Evolutionary conservation across 2,888 invertebrate species (phyloP).

Genomic region (Drosophila cracens): DNA sequence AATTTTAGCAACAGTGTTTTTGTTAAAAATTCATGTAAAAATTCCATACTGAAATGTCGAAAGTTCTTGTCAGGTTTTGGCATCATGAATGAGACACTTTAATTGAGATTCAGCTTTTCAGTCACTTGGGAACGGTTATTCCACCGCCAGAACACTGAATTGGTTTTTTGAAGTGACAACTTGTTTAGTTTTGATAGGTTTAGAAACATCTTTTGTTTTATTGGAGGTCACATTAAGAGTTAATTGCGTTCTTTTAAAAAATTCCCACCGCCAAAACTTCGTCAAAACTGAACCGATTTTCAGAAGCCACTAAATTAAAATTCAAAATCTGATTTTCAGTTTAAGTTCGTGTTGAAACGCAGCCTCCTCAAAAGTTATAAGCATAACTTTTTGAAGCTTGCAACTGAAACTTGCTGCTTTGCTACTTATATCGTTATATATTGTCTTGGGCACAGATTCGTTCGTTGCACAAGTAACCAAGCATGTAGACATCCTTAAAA

Average conservation of each 20-base stretch:
- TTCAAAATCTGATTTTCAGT: neutral
- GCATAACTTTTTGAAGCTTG: neutral
- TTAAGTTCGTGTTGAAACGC: neutral
- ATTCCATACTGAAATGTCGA: neutral
- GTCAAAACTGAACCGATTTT: neutral
- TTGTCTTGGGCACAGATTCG: neutral
- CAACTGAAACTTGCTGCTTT: neutral
- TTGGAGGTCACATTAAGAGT: neutral
- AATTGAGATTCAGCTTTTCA: neutral
- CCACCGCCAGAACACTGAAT: neutral
- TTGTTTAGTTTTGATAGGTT: neutral
- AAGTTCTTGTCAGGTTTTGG: neutral
- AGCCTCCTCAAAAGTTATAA: neutral
- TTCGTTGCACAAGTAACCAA: neutral
- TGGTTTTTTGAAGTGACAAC: neutral
- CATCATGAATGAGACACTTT: neutral
- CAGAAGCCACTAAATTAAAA: neutral
- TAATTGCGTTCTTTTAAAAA: neutral
- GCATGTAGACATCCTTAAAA: neutral
- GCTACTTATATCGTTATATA: neutral
- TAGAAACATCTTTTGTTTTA: neutral
- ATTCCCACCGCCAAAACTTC: too few relatives aligned
- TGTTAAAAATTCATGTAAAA: neutral
- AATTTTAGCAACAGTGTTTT: neutral
- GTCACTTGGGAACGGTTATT: neutral